A percentile compares a stretch with the other conserved stretches of the same genome.
Conservation (phyloP, 2,797 vertebrate species). For the Rhincodon typus region DNA sequence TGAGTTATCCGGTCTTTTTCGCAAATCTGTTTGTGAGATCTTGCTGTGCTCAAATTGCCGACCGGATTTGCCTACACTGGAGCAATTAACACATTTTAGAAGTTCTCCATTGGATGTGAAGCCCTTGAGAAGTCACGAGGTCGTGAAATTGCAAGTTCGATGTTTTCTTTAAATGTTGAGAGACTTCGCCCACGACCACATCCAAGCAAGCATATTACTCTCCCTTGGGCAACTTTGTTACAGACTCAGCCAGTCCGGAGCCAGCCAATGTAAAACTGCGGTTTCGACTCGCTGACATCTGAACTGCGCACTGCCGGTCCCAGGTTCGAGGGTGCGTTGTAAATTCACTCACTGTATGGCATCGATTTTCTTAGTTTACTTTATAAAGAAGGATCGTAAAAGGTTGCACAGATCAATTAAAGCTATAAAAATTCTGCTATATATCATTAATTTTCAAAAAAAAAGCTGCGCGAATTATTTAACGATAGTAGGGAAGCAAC, state of each 20-base stretch:
- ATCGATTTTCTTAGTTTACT: background rate
- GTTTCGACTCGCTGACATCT: background rate
- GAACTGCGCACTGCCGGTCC: background rate
- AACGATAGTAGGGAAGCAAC: background rate
- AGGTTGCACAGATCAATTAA: background rate
- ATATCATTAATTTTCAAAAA: background rate
- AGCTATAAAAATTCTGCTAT: background rate
- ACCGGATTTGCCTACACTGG: background rate
- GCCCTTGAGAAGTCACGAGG: background rate
- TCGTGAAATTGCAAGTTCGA: background rate
- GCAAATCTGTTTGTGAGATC: background rate
- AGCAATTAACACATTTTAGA: background rate
- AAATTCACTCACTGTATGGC: background rate
- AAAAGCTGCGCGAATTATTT: background rate
- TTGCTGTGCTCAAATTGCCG: background rate
- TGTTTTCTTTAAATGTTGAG: background rate
- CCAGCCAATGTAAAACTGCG: background rate
- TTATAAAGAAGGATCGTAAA: background rate
- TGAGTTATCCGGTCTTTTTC: background rate
- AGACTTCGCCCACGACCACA: background rate
- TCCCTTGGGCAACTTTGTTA: background rate
- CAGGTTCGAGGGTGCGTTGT: background rate
- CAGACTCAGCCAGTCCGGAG: background rate
- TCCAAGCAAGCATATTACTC: background rate
- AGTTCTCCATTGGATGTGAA: background rate